These are phyloP conservation scores for Nothobranchius furzeri DNA, from an alignment of 2,113 vertebrate genomes.

Conservation along the genomic window DNA sequence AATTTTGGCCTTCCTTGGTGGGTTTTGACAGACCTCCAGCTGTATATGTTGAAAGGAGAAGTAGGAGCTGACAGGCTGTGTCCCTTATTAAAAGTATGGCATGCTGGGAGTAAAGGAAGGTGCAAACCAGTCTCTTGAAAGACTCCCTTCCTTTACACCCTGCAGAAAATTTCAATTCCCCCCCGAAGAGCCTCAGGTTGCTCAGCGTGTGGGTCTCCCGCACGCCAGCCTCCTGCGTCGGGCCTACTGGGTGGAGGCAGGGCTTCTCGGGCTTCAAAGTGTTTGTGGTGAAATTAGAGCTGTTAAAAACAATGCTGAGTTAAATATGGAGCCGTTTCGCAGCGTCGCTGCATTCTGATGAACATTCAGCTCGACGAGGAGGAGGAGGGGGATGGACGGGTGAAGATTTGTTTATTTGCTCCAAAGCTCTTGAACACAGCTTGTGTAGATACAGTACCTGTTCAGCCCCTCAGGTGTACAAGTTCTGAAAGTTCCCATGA, in stretches of 20 bases:
- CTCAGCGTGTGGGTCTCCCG: constrained; percentile 39
- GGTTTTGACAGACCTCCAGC: constrained; percentile 44
- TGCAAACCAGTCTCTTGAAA: constrained; percentile 55
- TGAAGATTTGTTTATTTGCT: constrained; percentile 26
- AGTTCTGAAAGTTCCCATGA: constrained; percentile 57
- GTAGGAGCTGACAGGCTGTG: constrained; percentile 46
- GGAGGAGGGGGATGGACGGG: constrained; percentile 2
- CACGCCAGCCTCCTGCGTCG: constrained; percentile 28
- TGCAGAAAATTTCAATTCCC: constrained; percentile 64
- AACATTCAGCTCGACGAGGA: constrained; percentile 19
- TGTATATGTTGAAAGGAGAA: constrained; percentile 52
- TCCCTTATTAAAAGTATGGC: constrained; percentile 73
- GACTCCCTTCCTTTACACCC: constrained; percentile 49
- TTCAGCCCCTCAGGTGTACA: constrained; percentile 45
- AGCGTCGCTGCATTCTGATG: constrained; percentile 2
- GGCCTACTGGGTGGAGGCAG: constrained; percentile 37
- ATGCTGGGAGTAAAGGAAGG: constrained; percentile 64
- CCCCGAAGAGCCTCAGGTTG: constrained; percentile 40
- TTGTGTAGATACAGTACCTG: constrained; percentile 55
- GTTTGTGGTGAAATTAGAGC: constrained; percentile 42
- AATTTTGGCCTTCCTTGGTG: constrained; percentile 43
- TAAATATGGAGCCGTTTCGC: too few species aligned
- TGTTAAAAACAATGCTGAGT: not conserved
- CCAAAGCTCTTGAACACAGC: constrained; percentile 25
- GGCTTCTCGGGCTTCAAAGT: constrained; percentile 55